Evolutionary conservation across 2,797 vertebrate species (phyloP), one percentile per base, ranked within the genome.

Genomic region (Smutsia gigantea): DNA sequence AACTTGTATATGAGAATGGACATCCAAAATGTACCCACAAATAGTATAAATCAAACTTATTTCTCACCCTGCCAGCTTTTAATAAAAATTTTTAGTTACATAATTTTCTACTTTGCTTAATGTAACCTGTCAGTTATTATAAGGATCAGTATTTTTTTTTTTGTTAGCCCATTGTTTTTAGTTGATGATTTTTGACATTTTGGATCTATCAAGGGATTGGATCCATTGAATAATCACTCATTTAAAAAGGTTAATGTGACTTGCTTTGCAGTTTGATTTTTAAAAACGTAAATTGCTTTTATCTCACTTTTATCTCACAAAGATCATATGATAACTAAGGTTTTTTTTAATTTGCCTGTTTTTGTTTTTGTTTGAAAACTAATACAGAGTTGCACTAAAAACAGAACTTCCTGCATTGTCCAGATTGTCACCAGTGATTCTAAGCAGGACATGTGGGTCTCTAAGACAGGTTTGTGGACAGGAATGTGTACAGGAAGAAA

Each of bases 301-400:
- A 71, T 84, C 79, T 78, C 34, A 37, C 46, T 53, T 74, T 63
- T 72, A 83, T 53, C 15, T 74, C 21, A 46, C 37, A 81, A 59
- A 69, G 31, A 61, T 92, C 59, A 57, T 74, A 75, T 11, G 59
- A 34, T 46, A 49, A 71, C 39, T 87, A 27, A 42, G 64, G 17
- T 39, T 7, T 81, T 63, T 82, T 42, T 92, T 9, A 46, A 21
- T 64, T 78, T 95, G 66, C 55, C 39, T 51, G 55, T 51, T 66
- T 72, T 81, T 75, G 23, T 92, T 87, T 78, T 90, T 93, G 37
- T 94, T 84, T 87, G 63, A 87, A 84, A 96, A 92, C 19, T 25
- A 53, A 39, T 29, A 25, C 72, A 63, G 71, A 81, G 13, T 90
- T 96, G 21, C 2, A 82, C 49, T 91, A 87, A 91, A 96, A 93